Evolutionary conservation across 2,113 vertebrate genomes (phyloP), one percentile per base, ranked within the genome.

Genomic region (Cyphomyrus discorhynchus): DNA sequence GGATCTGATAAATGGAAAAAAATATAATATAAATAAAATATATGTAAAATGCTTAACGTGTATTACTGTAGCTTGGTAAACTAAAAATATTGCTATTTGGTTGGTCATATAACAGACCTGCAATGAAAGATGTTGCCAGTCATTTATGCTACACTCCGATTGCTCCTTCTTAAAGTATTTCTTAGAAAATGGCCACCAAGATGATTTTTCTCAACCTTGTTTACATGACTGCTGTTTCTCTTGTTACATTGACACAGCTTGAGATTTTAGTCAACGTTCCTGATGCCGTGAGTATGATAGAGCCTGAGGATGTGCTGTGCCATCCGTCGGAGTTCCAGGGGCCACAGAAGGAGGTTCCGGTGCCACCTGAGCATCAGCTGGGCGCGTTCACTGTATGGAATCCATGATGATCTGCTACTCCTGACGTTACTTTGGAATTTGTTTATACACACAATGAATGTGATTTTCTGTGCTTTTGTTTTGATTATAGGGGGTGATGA

Each of bases 201-300:
- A 66, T 39, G 10, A 42, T 39, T 42, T 42, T 19, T 80, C 17
- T 80, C 35, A 42, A 19, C 31, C 11, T 39, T 74, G 13, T 77
- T 77, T 77, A 77, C 35, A 42, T 19, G 5, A 5, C 70, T 77
- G 2, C 70, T 39, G 15, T 77, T 77, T 42, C 35, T 39, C 15
- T 70, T 70, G 9, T 21, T 46, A 46, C n/a, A 21, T 45, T 88
- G 52, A n/a, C 92, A 84, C 95, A 99, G 98, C 94, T 99, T 92
- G 98, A 98, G 94, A 96, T 99, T 93, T 91, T 96, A 88, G 92
- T 96, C 91, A 96, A 95, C 92, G 91, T 96, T 89, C 94, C 97
- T 89, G 97, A 97, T 91, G 91, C 94, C 66, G 94, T 94, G 87
- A 94, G 95, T 90, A 86, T 95, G 89, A 10, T 89, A 88, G 87